Evolutionary conservation across 2,888 invertebrate genomes (phyloP), one percentile per base, ranked within the genome.

Genomic region (Leptinotarsa peninsularis): DNA sequence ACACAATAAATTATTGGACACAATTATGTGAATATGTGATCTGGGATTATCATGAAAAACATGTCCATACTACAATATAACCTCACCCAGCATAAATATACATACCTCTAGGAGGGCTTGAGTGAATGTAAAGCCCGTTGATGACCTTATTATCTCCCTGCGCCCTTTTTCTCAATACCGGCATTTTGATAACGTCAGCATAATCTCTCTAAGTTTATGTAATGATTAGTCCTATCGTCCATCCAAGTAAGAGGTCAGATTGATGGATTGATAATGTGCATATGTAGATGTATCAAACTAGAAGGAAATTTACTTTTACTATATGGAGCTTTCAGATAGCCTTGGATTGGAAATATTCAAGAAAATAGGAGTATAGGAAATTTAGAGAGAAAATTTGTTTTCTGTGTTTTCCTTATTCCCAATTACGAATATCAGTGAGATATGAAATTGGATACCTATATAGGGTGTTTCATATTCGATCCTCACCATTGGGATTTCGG

Each of bases 61-160:
- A 15, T 63, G 10, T 23, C 15, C 23, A 4, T 58, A 23, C 23
- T 58, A 3, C 33, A 0, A 10, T 33, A n/a, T 3, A 60, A n/a
- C 49, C 33, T 15, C 56, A 56, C 49, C 49, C 49, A 67, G 27
- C 23, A 27, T 18, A 54, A 50, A 7, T 56, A 67, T 77, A 87
- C 90, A 90, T 89, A 93, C 93, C 88, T 90, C 90, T 91, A 4
- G 93, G 93, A 15, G 91, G 92, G 82, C 90, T 93, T 82, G 91
- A 91, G 86, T 93, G 92, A 10, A 92, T 89, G 84, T 91, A 93
- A 10, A 93, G 86, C 21, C 92, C 92, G 83, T 91, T 88, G 50
- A 78, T 76, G 63, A 75, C 76, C 63, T 80, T 79, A 58, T 77
- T 81, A 54, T 82, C 82, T 14, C 76, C 72, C 66, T 75, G 78